phyloP scores from a whole-genome alignment of 2,797 vertebrate species.

The Calcarius lapponicus region DNA sequence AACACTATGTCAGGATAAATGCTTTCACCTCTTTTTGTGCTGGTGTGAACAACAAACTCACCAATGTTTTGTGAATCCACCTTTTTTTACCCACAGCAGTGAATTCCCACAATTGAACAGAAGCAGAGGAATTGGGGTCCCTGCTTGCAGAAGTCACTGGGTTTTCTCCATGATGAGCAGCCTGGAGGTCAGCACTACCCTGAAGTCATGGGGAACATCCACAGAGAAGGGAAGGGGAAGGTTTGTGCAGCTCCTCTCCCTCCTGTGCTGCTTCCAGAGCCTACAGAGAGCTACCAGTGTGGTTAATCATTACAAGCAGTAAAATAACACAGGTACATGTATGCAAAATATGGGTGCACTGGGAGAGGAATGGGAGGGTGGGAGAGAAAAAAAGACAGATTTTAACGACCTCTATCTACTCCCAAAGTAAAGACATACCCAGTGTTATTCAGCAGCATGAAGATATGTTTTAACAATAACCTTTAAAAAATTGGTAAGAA shows the following conservation, averaged over 20 bases:
- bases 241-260: not conserved
- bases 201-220: not conserved
- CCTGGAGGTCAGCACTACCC: not conserved
- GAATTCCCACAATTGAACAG: not conserved
- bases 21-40: not conserved
- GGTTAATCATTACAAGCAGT: not conserved
- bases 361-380: not conserved
- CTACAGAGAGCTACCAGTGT: not conserved
- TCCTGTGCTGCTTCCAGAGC: not conserved
- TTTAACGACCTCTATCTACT: not conserved
- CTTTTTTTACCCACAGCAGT: not conserved
- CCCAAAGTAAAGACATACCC: not conserved
- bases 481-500: not conserved
- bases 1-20: not conserved
- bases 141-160: fast-evolving
- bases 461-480: not conserved
- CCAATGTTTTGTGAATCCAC: not conserved
- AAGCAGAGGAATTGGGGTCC: not conserved
- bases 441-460: not conserved
- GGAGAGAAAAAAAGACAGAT: not conserved
- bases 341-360: not conserved
- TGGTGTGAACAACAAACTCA: not conserved
- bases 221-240: not conserved
- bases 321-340: not conserved
- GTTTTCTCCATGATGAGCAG: not conserved